Evolutionary conservation across 2,888 invertebrate species (phyloP), one percentile per base, ranked within the genome.

Genomic region (Watsonalla cultraria): DNA sequence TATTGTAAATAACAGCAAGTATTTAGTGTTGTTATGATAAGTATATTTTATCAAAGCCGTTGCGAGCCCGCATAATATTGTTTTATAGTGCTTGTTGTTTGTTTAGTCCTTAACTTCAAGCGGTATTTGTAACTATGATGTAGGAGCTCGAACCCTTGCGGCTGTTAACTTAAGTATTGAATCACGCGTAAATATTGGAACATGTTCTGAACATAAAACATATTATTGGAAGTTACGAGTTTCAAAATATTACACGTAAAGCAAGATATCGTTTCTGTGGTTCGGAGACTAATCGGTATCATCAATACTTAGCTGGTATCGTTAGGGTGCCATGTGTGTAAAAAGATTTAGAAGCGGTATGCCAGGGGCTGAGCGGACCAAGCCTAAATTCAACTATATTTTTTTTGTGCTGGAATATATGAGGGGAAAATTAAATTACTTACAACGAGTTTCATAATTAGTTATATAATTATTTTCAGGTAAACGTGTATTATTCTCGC

Each of bases 401-500:
- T 37, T 5, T 35, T 37, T 37, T 37, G 6, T 37, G 7, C 9
- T 4, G 37, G 6, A 7, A 37, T 8, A 37, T 9, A 37, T 37
- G 7, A 37, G 9, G 7, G 9, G 37, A 7, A 5, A 11, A 11
- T 5, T 5, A 5, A 0, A 37, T 11, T 42, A 11, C 8, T 11
- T 42, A 42, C 11, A 42, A 42, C 11, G 11, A 11, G 42, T 37
- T 37, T 37, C 7, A 37, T 42, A 42, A 42, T 42, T 11, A 11
- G 42, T 42, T 74, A 76, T 78, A 13, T 37, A 49, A 76, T 75
- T 72, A 11, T 11, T 65, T 68, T 57, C 62, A 72, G 67, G 74
- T 72, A 70, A 76, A 76, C 78, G 72, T 66, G 70, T 71, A 74
- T 79, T 77, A 78, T 74, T 72, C 75, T 69, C 71, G 66, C 71